These are phyloP conservation scores for Alectoris magna DNA, from an alignment of 2,797 vertebrate species.

Conservation along the genomic window DNA sequence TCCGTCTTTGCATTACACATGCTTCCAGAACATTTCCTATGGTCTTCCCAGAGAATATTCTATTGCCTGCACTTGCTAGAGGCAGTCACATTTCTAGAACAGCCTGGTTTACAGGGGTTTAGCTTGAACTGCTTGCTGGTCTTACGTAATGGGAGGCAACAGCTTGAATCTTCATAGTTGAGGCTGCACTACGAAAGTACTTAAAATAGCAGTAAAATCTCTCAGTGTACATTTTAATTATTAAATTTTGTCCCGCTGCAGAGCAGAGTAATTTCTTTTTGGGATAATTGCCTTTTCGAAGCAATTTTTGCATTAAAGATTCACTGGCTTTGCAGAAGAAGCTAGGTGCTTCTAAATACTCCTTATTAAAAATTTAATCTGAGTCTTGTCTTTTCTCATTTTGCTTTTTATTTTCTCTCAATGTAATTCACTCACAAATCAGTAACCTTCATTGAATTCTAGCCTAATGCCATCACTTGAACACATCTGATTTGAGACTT, in stretches of 20 bases:
- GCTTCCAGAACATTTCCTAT: accelerated
- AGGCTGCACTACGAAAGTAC: constrained; percentile 30
- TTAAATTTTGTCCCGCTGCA: constrained; percentile 52
- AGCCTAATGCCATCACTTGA: not conserved
- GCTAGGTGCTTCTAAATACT: constrained; percentile 45
- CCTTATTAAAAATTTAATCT: constrained; percentile 58
- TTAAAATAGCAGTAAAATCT: constrained; percentile 65
- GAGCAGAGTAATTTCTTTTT: constrained; percentile 56
- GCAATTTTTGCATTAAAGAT: constrained; percentile 67
- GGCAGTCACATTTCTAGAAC: not conserved
- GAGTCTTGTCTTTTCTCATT: constrained; percentile 9
- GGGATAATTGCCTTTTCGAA: constrained; percentile 57
- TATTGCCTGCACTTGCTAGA: not conserved
- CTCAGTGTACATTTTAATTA: constrained; percentile 53
- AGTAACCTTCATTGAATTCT: not conserved
- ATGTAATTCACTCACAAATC: not conserved
- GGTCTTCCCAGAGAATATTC: not conserved
- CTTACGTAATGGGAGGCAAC: not conserved
- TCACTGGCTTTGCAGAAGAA: constrained; percentile 56
- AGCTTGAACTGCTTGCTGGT: not conserved
- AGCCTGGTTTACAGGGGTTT: not conserved
- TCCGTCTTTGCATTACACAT: not conserved
- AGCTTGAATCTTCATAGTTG: not conserved
- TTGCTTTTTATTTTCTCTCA: not conserved
- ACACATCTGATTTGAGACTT: not conserved